Evolutionary conservation across 2,113 vertebrate genomes (phyloP).

Genomic region (Dasyprocta punctata): DNA sequence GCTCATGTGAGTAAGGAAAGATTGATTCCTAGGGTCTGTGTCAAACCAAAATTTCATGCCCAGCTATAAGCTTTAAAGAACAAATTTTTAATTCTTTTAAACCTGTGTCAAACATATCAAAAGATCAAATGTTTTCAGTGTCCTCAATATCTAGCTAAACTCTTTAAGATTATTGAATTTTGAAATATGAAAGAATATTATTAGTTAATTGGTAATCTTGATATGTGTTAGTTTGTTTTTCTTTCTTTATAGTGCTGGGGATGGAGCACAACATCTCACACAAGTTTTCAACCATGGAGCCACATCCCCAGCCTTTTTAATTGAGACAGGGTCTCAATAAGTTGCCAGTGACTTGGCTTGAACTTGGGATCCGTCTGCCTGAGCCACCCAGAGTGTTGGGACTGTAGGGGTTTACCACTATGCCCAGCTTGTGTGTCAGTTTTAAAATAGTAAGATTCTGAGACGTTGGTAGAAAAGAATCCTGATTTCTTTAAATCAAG

Average conservation of each 20-base stretch:
- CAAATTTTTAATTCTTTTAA: background rate
- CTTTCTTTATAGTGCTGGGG: background rate
- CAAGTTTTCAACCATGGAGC: background rate
- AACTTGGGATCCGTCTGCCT: background rate
- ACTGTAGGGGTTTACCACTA: background rate
- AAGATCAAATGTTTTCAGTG: background rate
- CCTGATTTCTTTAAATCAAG: background rate
- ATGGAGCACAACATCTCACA: background rate
- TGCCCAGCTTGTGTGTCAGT: background rate
- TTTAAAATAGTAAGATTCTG: background rate
- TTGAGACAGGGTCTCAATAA: background rate
- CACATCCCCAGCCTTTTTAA: background rate
- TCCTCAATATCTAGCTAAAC: background rate
- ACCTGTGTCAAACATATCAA: background rate
- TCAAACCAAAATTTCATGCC: background rate
- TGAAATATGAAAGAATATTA: slow-evolving; percentile 3
- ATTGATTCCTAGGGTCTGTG: background rate
- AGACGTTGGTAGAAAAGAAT: background rate
- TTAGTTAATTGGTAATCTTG: background rate
- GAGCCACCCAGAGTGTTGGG: background rate
- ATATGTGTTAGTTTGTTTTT: background rate
- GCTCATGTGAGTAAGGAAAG: background rate
- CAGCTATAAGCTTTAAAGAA: background rate
- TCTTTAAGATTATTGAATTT: background rate
- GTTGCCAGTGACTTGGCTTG: background rate